Conservation (phyloP, 1,140 invertebrate species). For the Sarcophaga bullata region DNA sequence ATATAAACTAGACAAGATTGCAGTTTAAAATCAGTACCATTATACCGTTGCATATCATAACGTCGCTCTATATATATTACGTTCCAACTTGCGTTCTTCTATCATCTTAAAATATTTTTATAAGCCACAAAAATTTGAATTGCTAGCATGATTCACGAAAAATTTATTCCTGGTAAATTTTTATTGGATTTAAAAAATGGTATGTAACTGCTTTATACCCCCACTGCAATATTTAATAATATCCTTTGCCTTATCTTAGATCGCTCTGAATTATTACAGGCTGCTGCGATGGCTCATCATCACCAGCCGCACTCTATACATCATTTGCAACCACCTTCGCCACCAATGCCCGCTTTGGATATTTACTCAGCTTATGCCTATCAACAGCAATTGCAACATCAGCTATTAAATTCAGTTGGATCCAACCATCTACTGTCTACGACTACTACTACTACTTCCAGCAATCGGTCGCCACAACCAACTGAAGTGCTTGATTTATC, state of each 20-base stretch:
- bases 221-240: not conserved
- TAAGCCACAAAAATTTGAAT: no score
- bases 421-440: conserved; percentile 39
- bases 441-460: conserved; percentile 41
- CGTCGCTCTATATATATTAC: no score
- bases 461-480: conserved; percentile 48
- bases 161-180: conserved; percentile 61
- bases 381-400: conserved; percentile 58
- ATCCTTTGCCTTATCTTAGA: conserved; percentile 45
- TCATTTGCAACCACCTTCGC: conserved; percentile 37
- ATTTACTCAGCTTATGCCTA: conserved; percentile 62
- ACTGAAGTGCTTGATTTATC: conserved; percentile 63
- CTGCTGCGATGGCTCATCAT: conserved; percentile 45
- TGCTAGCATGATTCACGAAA: conserved; percentile 59
- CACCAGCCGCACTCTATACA: conserved; percentile 26
- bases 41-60: conserved; percentile 14
- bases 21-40: conserved; percentile 56
- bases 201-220: conserved; percentile 48
- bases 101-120: not conserved
- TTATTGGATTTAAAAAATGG: conserved; percentile 61
- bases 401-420: conserved; percentile 41
- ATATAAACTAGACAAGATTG: conserved; percentile 52
- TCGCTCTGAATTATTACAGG: conserved; percentile 50
- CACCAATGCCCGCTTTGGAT: conserved; percentile 51
- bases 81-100: no score